Percentiles rank a stretch among this genome's conserved stretches.
Conservation (phyloP, 2,888 invertebrate genomes). For the Tolmerus cingulatus region DNA sequence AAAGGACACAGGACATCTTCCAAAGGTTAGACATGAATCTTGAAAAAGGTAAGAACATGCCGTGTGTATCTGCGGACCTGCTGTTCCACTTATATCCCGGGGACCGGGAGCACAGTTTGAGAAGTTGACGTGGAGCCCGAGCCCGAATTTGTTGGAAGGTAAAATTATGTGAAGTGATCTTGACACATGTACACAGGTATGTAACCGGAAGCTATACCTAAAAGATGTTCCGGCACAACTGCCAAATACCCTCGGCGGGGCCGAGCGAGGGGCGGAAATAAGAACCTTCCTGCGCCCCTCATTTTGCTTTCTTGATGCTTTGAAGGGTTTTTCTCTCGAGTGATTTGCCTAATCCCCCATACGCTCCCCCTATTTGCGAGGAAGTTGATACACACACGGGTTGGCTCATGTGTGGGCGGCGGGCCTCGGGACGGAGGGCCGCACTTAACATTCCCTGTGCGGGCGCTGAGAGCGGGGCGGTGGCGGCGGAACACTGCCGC, state of each 20-base stretch:
- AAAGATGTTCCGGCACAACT: conserved; percentile 39
- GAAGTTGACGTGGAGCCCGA: conserved; percentile 9
- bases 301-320: conserved; percentile 31
- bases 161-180: conserved; percentile 39
- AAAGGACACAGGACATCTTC: conserved; percentile 25
- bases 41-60: conserved; percentile 21
- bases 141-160: conserved; percentile 31
- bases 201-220: conserved; percentile 37
- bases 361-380: conserved; percentile 9
- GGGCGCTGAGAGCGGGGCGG: neutral
- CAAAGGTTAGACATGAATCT: conserved; percentile 33
- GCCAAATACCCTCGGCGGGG: conserved; percentile 7
- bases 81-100: conserved; percentile 8
- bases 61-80: conserved; percentile 9
- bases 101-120: neutral
- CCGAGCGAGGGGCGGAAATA: conserved; percentile 22
- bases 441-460: neutral
- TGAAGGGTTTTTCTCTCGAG: conserved; percentile 40
- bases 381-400: conserved; percentile 8
- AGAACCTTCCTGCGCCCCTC: conserved; percentile 27
- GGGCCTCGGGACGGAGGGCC: neutral
- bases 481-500: neutral
- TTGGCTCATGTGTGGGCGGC: neutral
- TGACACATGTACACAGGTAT: conserved; percentile 40
- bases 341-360: conserved; percentile 40